Percentiles rank a stretch among this genome's conserved stretches.
phyloP scores from a whole-genome alignment of 1,140 invertebrate species.

The Scaptomyza pallida region DNA sequence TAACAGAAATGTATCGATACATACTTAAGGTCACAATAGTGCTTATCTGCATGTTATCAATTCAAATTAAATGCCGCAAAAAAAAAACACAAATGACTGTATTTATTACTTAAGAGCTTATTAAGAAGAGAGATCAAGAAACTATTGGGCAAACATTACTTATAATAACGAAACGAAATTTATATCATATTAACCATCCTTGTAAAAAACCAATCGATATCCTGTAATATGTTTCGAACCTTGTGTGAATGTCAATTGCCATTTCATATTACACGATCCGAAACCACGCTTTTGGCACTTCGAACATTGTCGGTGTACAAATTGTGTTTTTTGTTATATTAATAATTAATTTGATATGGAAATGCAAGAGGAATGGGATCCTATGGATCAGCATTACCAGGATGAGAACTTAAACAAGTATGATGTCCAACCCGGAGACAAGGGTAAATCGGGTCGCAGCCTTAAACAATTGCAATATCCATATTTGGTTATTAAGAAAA shows the following conservation, averaged over 20 bases:
- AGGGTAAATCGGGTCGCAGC: not conserved
- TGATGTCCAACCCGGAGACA: not conserved
- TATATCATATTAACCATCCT: too few relatives aligned
- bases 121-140: too few relatives aligned
- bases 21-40: too few relatives aligned
- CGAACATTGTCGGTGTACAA: not conserved
- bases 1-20: slow-evolving; percentile 12
- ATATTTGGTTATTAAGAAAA: slow-evolving; percentile 51
- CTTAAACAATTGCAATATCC: slow-evolving; percentile 33
- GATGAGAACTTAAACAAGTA: slow-evolving; percentile 35
- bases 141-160: too few relatives aligned
- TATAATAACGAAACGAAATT: not conserved
- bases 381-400: slow-evolving; percentile 46
- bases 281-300: too few relatives aligned
- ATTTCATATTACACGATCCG: not conserved
- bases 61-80: not conserved
- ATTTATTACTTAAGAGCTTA: too few relatives aligned
- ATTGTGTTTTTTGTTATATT: not conserved
- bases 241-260: not conserved
- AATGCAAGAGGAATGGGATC: slow-evolving; percentile 35
- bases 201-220: too few relatives aligned
- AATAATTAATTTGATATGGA: slow-evolving; percentile 6
- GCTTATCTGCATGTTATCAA: too few relatives aligned
- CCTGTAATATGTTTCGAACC: not conserved
- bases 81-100: too few relatives aligned